Conservation (phyloP, 2,113 vertebrate species). For the Xiphophorus maculatus region DNA sequence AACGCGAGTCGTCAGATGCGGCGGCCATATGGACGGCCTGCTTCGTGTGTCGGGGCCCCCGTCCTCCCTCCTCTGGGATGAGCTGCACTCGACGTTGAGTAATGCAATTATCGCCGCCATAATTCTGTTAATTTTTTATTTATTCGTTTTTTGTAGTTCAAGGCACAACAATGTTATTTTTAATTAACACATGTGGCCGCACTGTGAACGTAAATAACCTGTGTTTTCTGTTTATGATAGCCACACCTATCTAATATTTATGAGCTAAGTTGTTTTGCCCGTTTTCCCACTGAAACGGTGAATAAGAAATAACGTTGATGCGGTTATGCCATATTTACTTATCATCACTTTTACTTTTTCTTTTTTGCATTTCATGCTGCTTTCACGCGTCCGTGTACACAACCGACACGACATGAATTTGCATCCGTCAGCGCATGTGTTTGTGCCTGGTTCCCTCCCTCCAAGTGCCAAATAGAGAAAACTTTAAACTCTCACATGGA, state of each 20-base stretch:
- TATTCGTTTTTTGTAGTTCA: not conserved
- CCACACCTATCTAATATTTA: not conserved
- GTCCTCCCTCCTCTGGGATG: constrained; percentile 16
- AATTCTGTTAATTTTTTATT: constrained; percentile 13
- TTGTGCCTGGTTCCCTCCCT: constrained; percentile 8
- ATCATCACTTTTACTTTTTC: not conserved
- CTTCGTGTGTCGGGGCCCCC: constrained; percentile 3
- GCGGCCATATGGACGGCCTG: constrained; percentile 38
- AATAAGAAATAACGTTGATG: not conserved
- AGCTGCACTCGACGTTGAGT: constrained; percentile 15
- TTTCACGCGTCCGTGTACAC: not conserved
- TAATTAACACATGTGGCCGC: constrained; percentile 5
- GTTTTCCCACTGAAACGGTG: not conserved
- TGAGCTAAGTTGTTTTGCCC: not conserved
- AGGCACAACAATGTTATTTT: constrained; percentile 25
- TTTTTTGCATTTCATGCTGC: not conserved
- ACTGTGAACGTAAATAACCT: constrained; percentile 11
- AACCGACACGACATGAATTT: not conserved
- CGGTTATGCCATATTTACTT: not conserved
- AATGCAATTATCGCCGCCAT: constrained; percentile 13
- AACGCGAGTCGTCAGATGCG: constrained; percentile 16
- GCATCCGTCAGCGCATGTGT: not conserved
- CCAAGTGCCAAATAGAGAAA: constrained; percentile 22
- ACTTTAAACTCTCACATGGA: constrained; percentile 48
- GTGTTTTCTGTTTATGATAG: not conserved